phyloP scores from a whole-genome alignment of 2,113 vertebrate species.

The Romanogobio albipinnatus region DNA sequence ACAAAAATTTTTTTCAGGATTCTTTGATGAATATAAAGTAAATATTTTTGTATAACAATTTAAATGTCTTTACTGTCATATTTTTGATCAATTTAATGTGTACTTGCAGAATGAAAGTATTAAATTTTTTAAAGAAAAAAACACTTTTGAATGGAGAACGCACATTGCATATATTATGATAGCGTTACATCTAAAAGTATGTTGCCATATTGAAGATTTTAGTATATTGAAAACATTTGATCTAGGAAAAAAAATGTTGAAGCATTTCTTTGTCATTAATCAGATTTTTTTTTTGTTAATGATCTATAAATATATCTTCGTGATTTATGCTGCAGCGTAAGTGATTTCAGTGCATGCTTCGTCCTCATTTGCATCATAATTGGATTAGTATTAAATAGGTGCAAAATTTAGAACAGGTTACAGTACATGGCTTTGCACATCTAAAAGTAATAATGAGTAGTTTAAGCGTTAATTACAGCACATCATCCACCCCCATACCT shows the following conservation, averaged over 20 bases:
- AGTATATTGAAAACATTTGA: too few species aligned
- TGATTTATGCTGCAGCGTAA: slow-evolving; percentile 17
- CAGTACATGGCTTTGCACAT: slow-evolving; percentile 39
- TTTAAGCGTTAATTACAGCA: slow-evolving; percentile 40
- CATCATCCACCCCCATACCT: slow-evolving; percentile 9
- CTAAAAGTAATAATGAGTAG: slow-evolving; percentile 52
- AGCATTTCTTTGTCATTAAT: too few species aligned
- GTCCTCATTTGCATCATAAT: slow-evolving; percentile 51
- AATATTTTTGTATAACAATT: too few species aligned
- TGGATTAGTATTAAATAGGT: slow-evolving; percentile 49
- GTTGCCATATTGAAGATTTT: neutral
- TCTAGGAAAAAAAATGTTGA: too few species aligned
- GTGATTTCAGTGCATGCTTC: slow-evolving; percentile 16
- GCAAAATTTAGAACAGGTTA: slow-evolving; percentile 42
- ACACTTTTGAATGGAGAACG: too few species aligned
- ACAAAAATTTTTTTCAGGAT: too few species aligned
- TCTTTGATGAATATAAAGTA: too few species aligned
- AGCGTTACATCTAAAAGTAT: neutral
- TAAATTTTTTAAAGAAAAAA: too few species aligned
- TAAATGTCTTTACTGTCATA: too few species aligned
- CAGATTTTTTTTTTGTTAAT: neutral
- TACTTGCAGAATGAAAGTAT: too few species aligned
- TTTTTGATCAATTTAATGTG: too few species aligned
- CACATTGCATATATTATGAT: neutral
- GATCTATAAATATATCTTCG: slow-evolving; percentile 18